Base-by-base conservation (phyloP, 2,113 vertebrate genomes). In the Taxidea taxus region DNA sequence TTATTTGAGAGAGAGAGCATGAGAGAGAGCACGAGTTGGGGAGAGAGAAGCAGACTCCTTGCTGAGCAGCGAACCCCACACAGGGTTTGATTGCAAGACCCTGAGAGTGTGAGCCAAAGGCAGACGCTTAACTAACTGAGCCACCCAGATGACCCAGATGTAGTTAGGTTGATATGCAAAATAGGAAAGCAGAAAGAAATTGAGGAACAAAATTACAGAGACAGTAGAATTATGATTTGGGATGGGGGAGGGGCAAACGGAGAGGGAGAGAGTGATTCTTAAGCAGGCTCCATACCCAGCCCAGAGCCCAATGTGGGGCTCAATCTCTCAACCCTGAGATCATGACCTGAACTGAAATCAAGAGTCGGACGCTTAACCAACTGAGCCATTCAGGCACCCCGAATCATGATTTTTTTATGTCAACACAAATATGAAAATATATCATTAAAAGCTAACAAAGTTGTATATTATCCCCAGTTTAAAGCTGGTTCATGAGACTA, bases 391-490 rank as follows among this genome's bases (percentile, higher is more conserved):
- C 7, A 34, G 7, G 31, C 64, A 34, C 31, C 64, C 31, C 3
- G 6, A 60, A 25, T 88, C 51, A 49, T 49, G 44, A 49, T 77
- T 77, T 34, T 75, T 77, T 77, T 47, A 77, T 77, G 44, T 77
- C 74, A 77, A 77, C 29, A 47, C 44, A 77, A 66, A 56, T 74
- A 66, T 77, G 77, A 96, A 83, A 66, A 83, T 66, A 64, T 39
- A 82, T 56, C 54, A 70, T 93, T 62, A 64, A 68, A 94, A 92
- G 68, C 15, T 85, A 54, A n/a, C 60, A 84, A 56, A 95, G 47
- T 96, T 94, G 62, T 91, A 37, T 87, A 89, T 70, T 91, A 93
- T 51, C 56, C 7, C 49, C 83, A 94, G 47, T 82, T 18, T 64
- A 84, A 87, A 89, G 58, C 60, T 81, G 87, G 11, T 15, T 90